phyloP scores from a whole-genome alignment of 2,888 invertebrate species.

The Ashinkailepas kermadecensis region DNA sequence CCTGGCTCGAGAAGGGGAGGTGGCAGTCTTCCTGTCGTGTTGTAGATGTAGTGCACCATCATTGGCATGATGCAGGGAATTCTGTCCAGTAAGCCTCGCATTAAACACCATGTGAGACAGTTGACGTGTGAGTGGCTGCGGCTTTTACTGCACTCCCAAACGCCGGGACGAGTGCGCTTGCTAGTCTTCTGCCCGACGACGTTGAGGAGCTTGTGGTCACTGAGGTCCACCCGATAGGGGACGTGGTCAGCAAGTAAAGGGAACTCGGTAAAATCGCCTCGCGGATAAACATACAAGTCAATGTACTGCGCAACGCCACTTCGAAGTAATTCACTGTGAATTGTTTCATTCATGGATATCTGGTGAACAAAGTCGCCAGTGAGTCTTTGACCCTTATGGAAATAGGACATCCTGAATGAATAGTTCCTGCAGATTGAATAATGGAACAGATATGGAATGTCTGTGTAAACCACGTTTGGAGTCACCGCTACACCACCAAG shows the following conservation, averaged over 20 bases:
- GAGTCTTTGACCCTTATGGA: not conserved
- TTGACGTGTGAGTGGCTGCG: not conserved
- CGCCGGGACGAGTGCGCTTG: not conserved
- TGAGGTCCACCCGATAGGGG: not conserved
- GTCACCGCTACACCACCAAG: not conserved
- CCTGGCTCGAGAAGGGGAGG: too few species aligned
- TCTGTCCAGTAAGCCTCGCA: not conserved
- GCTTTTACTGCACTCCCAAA: not conserved
- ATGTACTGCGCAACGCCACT: not conserved
- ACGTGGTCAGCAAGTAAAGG: conserved; percentile 2
- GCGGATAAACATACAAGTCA: not conserved
- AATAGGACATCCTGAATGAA: not conserved
- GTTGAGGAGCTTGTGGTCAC: not conserved
- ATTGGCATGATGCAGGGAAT: not conserved
- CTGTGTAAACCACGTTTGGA: not conserved
- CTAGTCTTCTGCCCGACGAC: not conserved
- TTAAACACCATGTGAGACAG: not conserved
- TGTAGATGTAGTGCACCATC: not conserved
- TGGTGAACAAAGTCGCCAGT: not conserved
- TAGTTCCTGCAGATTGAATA: not conserved
- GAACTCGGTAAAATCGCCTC: conserved; percentile 1
- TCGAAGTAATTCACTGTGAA: not conserved
- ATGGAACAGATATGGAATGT: not conserved
- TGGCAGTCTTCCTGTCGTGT: not conserved
- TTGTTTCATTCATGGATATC: not conserved